Conservation (phyloP, 2,797 vertebrate species). For the Antrozous pallidus region DNA sequence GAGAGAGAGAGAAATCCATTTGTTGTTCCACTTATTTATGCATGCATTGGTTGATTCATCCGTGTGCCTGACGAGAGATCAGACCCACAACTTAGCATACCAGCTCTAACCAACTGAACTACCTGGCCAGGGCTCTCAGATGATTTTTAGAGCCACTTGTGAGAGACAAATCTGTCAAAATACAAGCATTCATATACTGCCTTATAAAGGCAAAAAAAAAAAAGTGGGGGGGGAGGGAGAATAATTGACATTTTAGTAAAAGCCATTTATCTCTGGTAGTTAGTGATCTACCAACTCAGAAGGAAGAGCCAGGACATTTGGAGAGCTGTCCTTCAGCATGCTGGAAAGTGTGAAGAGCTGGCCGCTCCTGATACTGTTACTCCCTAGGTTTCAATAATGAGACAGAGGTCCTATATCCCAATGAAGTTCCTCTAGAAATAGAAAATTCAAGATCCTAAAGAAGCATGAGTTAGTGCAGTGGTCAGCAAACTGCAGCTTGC, state of each 20-base stretch:
- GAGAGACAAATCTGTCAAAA: slow-evolving; percentile 16
- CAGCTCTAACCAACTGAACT: not conserved
- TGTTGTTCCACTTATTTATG: not conserved
- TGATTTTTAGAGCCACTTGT: not conserved
- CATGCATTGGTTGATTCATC: not conserved
- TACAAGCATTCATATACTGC: not conserved
- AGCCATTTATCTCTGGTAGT: not conserved
- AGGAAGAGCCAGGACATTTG: not conserved
- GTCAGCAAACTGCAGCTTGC: no score
- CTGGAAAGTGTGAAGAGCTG: not conserved
- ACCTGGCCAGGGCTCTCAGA: not conserved
- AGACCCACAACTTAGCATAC: not conserved
- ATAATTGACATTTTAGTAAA: not conserved
- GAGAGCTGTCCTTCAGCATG: not conserved
- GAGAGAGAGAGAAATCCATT: not conserved
- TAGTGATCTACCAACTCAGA: not conserved
- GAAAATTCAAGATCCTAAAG: not conserved
- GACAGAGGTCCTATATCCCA: not conserved
- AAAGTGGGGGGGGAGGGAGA: no score
- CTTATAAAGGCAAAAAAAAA: not conserved
- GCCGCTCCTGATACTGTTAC: not conserved
- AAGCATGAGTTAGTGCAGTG: not conserved
- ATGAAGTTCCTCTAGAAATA: not conserved
- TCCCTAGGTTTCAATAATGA: not conserved
- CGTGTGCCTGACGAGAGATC: not conserved